Base-by-base conservation (phyloP, 2,113 vertebrate species). In the Ranitomeya imitator region DNA sequence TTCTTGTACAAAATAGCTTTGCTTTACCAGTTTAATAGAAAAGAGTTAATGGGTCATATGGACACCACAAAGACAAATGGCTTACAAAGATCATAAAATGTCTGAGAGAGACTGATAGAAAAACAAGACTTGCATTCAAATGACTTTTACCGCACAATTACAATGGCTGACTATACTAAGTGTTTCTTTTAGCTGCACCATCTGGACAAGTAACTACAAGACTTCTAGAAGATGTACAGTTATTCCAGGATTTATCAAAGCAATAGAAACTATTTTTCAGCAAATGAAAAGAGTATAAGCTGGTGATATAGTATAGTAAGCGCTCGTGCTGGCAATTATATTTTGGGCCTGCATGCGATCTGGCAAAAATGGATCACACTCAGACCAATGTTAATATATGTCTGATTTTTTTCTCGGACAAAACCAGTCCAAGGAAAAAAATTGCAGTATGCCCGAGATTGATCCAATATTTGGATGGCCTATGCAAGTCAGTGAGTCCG, bases 91-190 rank as follows among this genome's bases (percentile, higher is more conserved):
- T 85, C 19, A 54, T 85, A 69, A 67, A 85, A 71, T 52, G 21
- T 69, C 67, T 59, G 52, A 79, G 51, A 55, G 69, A 45, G 21
- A 76, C 51, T 52, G 45, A 67, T 54, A 78, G 73, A 74, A 78
- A 79, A 67, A 31, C 37, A 86, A 79, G 51, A 67, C 21, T 79
- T 54, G 31, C 74, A 23, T 86, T 79, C 31, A 86, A 86, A 86
- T 63, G 18, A 61, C 55, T n/a, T 77, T 19, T 74, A 77, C 73
- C 60, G 23, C 60, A 52, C 55, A 86, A 26, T n/a, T 86, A 65
- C 57, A 63, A 76, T 51, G 51, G 57, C 85, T 76, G 54, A n/a
- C 60, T 61, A 85, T 45, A 76, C n/a, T 76, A 21, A 57, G 54
- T 45, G 31, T 51, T 45, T 19, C 31, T 83, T 51, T 65, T 51